Evolutionary conservation across 2,888 invertebrate species (phyloP), one percentile per base, ranked within the genome.

Genomic region (Rugalucina vietnamica): DNA sequence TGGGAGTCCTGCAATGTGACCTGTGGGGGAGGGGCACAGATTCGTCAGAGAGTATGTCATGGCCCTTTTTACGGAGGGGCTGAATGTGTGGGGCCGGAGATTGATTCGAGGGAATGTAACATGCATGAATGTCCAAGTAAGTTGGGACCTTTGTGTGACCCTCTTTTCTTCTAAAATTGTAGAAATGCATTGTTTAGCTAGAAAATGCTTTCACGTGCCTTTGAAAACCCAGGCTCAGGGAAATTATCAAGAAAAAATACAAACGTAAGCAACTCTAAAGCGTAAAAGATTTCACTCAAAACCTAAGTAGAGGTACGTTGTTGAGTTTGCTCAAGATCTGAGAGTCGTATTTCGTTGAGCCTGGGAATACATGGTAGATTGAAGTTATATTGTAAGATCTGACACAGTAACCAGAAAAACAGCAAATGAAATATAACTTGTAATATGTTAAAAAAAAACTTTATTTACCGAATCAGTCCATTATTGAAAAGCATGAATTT

Each of bases 71-170:
- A 90, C 80, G 93, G 92, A 32, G 94, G 94, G 0, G 77, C 29
- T 10, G 87, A 88, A 54, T 94, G 94, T 82, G 82, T 78, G 4
- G 94, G 93, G 1, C 27, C 74, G 1, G 71, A 69, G 24, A 85
- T 84, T 14, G 89, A 93, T 36, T 78, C 79, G 4, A 87, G 89
- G 72, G 82, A 78, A 4, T 94, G 94, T 79, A 93, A 92, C 82
- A 88, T 88, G 0, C 88, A 92, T 12, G 85, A 86, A 14, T 94
- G 94, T 82, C 93, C 94, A 84, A 90, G 94, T 94, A 86, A 86
- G 87, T 65, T 29, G 10, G 1, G 14, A 27, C 24, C 12, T 32
- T 65, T 10, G 87, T 65, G 8, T 32, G 1, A 21, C 57, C 24
- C 12, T 32, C 34, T 10, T 18, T 60, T 60, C 8, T 18, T 27